Percentiles rank a stretch among this genome's conserved stretches.
phyloP scores from a whole-genome alignment of 2,888 invertebrate genomes.

The Lobophora halterata region DNA sequence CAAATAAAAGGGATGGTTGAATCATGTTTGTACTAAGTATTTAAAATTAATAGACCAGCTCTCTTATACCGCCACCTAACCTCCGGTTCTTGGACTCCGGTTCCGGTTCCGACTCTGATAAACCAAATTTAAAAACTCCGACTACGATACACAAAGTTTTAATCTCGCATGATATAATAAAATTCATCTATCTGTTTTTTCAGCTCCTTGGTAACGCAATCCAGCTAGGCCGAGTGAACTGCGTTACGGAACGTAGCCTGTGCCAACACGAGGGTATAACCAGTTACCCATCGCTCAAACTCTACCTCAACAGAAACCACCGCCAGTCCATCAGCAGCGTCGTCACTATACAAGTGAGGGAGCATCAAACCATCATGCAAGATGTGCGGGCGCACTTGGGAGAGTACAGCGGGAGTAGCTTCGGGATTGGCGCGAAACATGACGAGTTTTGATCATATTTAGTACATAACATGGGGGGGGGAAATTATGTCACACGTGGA shows the following conservation, averaged over 20 bases:
- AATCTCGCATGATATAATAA: not conserved
- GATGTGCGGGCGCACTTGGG: slow-evolving; percentile 52
- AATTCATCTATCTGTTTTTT: slow-evolving; percentile 19
- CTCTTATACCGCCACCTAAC: too few relatives aligned
- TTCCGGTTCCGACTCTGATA: too few relatives aligned
- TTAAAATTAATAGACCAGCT: too few relatives aligned
- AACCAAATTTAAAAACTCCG: too few relatives aligned
- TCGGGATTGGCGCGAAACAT: slow-evolving; percentile 46
- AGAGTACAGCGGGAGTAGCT: slow-evolving; percentile 42
- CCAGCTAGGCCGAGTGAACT: slow-evolving; percentile 69
- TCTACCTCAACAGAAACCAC: slow-evolving; percentile 53
- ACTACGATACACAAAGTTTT: too few relatives aligned
- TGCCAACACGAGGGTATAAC: slow-evolving; percentile 67
- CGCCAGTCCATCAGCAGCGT: slow-evolving; percentile 49
- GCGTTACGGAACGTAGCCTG: slow-evolving; percentile 58
- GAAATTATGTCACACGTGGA: too few relatives aligned
- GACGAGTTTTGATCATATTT: slow-evolving; percentile 63
- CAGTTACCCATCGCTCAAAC: slow-evolving; percentile 61
- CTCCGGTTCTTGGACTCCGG: too few relatives aligned
- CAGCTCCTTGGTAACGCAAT: slow-evolving; percentile 62
- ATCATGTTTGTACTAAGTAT: too few relatives aligned
- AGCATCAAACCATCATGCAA: slow-evolving; percentile 43
- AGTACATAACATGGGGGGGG: too few relatives aligned
- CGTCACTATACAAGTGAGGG: slow-evolving; percentile 45
- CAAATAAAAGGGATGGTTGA: too few relatives aligned